Evolutionary conservation across 92 coral and sea anemone species (phyloP).

Genomic region (Phenganax marumi): DNA sequence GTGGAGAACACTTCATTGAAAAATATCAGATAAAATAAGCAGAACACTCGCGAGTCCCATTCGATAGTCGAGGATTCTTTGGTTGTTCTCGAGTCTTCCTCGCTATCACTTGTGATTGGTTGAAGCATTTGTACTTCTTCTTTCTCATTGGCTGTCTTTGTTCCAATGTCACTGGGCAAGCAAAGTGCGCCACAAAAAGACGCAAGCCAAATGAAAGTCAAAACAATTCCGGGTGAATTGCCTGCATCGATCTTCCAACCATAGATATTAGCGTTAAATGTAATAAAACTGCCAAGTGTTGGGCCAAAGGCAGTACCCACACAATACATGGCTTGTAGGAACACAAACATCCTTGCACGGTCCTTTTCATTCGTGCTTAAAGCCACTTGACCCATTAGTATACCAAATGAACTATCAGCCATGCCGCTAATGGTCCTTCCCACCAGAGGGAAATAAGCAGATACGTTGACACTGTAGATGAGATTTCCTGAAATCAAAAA

Average conservation of each 20-base stretch:
- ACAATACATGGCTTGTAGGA: neutral
- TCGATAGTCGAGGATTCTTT: neutral
- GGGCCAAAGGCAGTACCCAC: neutral
- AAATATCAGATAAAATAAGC: conserved; percentile 19
- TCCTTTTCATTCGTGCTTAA: neutral
- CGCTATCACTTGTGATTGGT: neutral
- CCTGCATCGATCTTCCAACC: conserved; percentile 26
- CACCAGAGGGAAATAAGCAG: neutral
- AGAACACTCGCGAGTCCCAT: neutral
- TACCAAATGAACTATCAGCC: neutral
- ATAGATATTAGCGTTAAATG: neutral
- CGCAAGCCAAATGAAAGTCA: neutral
- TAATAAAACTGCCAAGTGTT: neutral
- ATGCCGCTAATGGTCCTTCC: neutral
- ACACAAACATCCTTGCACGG: neutral
- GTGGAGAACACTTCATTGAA: neutral
- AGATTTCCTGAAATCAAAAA: no score
- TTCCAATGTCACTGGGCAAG: conserved; percentile 15
- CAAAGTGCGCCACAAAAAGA: neutral
- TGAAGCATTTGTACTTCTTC: neutral
- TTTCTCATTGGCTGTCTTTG: neutral
- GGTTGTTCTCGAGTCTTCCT: neutral
- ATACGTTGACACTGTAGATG: no score
- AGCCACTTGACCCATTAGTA: neutral
- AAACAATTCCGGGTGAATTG: conserved; percentile 27